Conservation (phyloP, 2,113 vertebrate species). For the Henicopernis longicauda region DNA sequence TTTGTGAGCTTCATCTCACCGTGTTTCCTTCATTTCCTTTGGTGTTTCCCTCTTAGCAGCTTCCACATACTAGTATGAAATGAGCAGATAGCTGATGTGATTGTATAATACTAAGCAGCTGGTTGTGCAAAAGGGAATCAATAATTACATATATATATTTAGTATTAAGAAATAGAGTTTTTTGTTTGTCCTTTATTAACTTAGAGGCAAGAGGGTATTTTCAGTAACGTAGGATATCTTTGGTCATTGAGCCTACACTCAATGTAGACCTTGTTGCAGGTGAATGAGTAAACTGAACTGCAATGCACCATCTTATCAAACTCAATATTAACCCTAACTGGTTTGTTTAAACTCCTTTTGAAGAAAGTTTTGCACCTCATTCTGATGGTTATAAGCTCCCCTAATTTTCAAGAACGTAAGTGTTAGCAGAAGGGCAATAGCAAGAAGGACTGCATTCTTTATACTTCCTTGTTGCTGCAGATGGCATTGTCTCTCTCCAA, state of each 20-base stretch:
- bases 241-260: neutral
- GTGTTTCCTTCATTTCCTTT: neutral
- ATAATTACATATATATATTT: no score
- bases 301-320: accelerated
- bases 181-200: neutral
- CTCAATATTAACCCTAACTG: neutral
- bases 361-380: neutral
- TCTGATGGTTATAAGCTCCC: neutral
- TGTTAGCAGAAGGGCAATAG: neutral
- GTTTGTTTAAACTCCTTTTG: neutral
- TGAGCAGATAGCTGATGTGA: neutral
- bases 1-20: neutral
- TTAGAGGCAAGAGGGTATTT: neutral
- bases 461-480: neutral
- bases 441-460: neutral
- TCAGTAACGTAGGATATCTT: neutral
- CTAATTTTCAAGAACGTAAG: neutral
- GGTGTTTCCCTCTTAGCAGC: neutral
- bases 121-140: neutral
- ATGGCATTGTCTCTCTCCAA: neutral
- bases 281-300: neutral
- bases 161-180: accelerated
- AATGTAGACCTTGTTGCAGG: neutral
- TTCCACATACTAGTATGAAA: neutral
- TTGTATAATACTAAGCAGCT: neutral